Percentiles rank a stretch among this genome's conserved stretches.
Conservation (phyloP, 2,888 invertebrate species). For the Cephus nigrinus region DNA sequence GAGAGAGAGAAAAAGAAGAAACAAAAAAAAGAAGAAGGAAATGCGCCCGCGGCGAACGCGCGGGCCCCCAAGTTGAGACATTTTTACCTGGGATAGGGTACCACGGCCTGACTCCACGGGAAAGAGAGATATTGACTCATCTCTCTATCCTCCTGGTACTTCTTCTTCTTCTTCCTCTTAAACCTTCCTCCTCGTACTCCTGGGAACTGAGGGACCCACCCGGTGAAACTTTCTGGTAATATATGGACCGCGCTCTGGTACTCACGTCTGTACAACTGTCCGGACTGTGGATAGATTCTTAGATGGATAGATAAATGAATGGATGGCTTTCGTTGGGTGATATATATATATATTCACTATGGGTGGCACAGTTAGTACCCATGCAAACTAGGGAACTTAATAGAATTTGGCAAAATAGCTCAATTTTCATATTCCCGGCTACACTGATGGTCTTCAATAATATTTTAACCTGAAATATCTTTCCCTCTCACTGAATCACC, state of each 20-base stretch:
- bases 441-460: neutral
- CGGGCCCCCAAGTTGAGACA: slow-evolving; percentile 57
- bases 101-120: slow-evolving; percentile 30
- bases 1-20: slow-evolving; percentile 18
- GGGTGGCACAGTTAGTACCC: neutral
- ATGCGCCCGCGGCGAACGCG: slow-evolving; percentile 22
- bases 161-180: slow-evolving; percentile 6
- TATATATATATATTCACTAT: neutral
- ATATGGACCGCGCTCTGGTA: slow-evolving; percentile 39
- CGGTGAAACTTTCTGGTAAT: slow-evolving; percentile 43
- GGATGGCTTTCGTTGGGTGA: neutral
- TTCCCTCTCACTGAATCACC: neutral
- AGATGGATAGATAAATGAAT: neutral
- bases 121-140: slow-evolving; percentile 52
- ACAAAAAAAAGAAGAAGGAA: slow-evolving; percentile 33
- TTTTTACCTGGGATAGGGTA: slow-evolving; percentile 49
- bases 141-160: slow-evolving; percentile 26
- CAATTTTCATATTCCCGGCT: neutral
- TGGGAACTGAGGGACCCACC: neutral
- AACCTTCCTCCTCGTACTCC: slow-evolving; percentile 15
- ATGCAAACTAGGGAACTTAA: neutral
- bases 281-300: neutral
- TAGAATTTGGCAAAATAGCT: neutral
- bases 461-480: neutral
- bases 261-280: slow-evolving; percentile 1